Percentiles rank a stretch among this genome's conserved stretches.
Conservation (phyloP, 2,797 vertebrate species). For the Neomorphus geoffroyi region DNA sequence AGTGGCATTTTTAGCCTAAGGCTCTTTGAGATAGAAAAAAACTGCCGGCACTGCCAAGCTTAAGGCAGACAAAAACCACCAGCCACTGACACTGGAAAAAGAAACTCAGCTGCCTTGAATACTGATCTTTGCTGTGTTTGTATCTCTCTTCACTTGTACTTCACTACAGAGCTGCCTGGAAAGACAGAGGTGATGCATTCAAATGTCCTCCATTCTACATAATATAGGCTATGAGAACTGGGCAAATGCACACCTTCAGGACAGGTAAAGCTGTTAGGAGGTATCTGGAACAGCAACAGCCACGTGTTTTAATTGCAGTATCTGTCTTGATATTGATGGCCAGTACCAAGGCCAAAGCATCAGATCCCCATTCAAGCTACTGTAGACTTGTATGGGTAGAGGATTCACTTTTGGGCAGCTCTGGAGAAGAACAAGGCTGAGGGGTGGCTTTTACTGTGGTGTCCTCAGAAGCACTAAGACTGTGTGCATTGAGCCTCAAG, state of each 20-base stretch:
- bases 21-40: background rate
- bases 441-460: background rate
- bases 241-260: background rate
- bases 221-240: background rate
- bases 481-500: background rate
- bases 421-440: background rate
- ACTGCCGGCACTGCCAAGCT: background rate
- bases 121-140: background rate
- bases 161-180: background rate
- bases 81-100: background rate
- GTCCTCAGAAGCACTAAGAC: background rate
- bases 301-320: background rate
- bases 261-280: background rate
- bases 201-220: background rate
- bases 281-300: background rate
- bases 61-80: background rate
- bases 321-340: rapidly evolving
- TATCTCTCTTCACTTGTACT: background rate
- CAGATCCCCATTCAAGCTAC: background rate
- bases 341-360: background rate
- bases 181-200: background rate
- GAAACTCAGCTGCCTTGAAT: background rate
- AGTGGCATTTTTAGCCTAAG: background rate
- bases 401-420: background rate
- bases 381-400: background rate